Evolutionary conservation across 53 echinoderm and acorn worm species (phyloP), one percentile per base, ranked within the genome.

Genomic region (Luidia sarsii): DNA sequence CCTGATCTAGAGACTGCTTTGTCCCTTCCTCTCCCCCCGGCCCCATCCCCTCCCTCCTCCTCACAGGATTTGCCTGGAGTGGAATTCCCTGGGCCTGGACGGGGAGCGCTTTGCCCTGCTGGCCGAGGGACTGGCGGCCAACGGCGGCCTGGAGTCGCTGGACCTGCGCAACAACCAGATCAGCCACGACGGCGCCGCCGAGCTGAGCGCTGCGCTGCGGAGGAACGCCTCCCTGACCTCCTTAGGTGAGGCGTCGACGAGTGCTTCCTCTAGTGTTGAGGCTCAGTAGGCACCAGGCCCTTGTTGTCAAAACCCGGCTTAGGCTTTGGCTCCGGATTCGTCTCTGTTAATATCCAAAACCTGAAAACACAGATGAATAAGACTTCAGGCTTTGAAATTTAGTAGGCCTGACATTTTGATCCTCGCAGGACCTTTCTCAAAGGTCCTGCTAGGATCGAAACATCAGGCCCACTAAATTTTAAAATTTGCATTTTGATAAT

Each of bases 81-180:
- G 97, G 97, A 96, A 96, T 35, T 89, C 87, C 20, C 63, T 96
- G 19, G 97, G 97, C 3, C 29, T 96, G 35, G 92, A 92, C 16
- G 68, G 90, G 15, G 49, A 83, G 8, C 71, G 88, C 9, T 96
- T 96, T 75, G 80, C 70, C 4, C 52, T 71, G 11, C 50, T 96
- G 7, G 84, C 97, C 9, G 97, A 96, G 28, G 93, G 93, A 0
- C 33, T 96, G 1, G 62, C 93, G 41, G 86, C 84, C 21, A 96
- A 96, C 37, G 87, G 68, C 56, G 83, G 86, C 33, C 75, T 96
- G 13, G 89, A 88, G 62, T 51, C 80, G 31, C 56, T 96, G 25
- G 97, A 96, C 70, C 84, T 96, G 39, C 86, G 97, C 23, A 96
- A 90, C 84, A 96, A 96, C 72, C 97, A 96, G 82, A 80, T 96